Percentiles rank a stretch among this genome's conserved stretches.
phyloP scores from a whole-genome alignment of 2,797 vertebrate genomes.

The Fratercula arctica region DNA sequence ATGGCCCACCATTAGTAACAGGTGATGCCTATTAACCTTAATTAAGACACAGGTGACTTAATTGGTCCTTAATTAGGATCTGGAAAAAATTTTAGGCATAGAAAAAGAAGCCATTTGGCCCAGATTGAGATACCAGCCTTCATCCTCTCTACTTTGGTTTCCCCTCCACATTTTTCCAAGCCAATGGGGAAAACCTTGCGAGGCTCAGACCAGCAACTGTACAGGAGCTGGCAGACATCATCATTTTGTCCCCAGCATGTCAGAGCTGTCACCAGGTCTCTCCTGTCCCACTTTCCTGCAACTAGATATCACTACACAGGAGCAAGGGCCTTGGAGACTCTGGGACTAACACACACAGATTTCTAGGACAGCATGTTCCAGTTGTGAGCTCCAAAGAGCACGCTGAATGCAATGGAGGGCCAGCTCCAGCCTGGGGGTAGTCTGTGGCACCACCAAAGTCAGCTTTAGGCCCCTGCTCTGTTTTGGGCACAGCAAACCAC shows the following conservation, averaged over 20 bases:
- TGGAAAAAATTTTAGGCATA: neutral
- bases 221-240: neutral
- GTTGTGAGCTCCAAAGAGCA: slow-evolving; percentile 26
- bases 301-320: neutral
- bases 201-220: neutral
- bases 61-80: neutral
- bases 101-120: neutral
- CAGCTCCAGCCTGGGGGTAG: neutral
- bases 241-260: neutral
- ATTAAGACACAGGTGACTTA: slow-evolving; percentile 6
- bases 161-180: neutral
- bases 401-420: accelerated
- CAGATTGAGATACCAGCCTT: neutral
- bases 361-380: slow-evolving; percentile 61
- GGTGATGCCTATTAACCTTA: neutral
- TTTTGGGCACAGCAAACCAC: neutral
- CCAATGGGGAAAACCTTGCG: neutral
- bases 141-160: neutral
- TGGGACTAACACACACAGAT: neutral
- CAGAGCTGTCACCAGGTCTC: slow-evolving; percentile 27
- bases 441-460: neutral
- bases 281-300: slow-evolving; percentile 36
- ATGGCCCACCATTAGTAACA: neutral
- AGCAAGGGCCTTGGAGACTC: slow-evolving; percentile 29
- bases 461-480: neutral